Conservation (phyloP, 2,888 invertebrate species). For the Lamellibrachia satsuma region DNA sequence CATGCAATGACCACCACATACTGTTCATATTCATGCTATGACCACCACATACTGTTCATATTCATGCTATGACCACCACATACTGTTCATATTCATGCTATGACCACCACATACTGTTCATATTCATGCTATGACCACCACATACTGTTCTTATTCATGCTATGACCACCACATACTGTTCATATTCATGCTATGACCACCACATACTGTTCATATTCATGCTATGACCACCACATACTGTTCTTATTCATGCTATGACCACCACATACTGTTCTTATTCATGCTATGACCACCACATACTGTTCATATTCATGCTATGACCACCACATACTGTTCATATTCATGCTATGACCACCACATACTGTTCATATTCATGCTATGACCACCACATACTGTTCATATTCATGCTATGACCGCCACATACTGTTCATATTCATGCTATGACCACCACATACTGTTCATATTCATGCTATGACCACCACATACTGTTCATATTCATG, state of each 20-base stretch:
- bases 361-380: not conserved
- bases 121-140: not conserved
- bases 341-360: not conserved
- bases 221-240: not conserved
- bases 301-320: not conserved
- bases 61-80: too few relatives aligned
- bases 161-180: too few relatives aligned
- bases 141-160: not conserved
- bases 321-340: not conserved
- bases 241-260: not conserved
- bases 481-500: too few relatives aligned
- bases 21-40: too few relatives aligned
- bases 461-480: too few relatives aligned
- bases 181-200: not conserved
- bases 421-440: not conserved
- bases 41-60: too few relatives aligned
- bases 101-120: too few relatives aligned
- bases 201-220: not conserved
- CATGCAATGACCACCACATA: not conserved
- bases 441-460: not conserved
- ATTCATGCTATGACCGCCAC: not conserved
- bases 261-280: not conserved
- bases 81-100: too few relatives aligned
- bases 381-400: not conserved
- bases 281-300: not conserved